Conservation (phyloP, 2,888 invertebrate genomes). For the Rutpela maculata region DNA sequence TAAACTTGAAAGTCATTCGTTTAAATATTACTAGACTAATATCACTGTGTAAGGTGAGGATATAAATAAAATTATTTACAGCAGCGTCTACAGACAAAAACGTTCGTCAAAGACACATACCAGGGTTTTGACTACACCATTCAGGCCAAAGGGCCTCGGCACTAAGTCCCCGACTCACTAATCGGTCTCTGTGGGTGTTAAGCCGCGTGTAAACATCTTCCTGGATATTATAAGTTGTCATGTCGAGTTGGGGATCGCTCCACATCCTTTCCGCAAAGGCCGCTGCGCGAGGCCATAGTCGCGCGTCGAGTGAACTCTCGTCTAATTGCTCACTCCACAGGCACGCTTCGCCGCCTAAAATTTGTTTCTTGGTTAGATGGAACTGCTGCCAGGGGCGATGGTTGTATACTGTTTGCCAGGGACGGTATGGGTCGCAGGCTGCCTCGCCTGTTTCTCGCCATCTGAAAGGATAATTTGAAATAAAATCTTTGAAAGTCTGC, state of each 20-base stretch:
- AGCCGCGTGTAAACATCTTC: constrained; percentile 82
- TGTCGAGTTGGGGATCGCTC: constrained; percentile 77
- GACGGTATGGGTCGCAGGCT: constrained; percentile 90
- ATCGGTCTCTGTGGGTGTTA: constrained; percentile 80
- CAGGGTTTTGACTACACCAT: constrained; percentile 86
- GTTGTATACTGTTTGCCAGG: constrained; percentile 91
- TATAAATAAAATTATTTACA: constrained; percentile 28
- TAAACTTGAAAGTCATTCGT: constrained; percentile 35
- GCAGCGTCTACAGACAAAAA: constrained; percentile 4
- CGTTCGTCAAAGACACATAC: constrained; percentile 79
- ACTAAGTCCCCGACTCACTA: constrained; percentile 79
- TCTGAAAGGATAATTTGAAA: constrained; percentile 67
- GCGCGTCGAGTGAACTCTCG: constrained; percentile 83
- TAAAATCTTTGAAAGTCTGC: not conserved
- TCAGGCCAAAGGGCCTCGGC: constrained; percentile 86
- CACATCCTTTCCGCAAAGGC: constrained; percentile 89
- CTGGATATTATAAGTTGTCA: constrained; percentile 73
- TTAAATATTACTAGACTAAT: constrained; percentile 58
- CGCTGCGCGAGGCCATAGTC: constrained; percentile 89
- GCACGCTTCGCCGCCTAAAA: constrained; percentile 87
- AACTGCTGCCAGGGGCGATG: constrained; percentile 85
- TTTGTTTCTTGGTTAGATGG: constrained; percentile 71
- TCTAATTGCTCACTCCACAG: constrained; percentile 91
- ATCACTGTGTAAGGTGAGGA: constrained; percentile 58
- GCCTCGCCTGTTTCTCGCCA: constrained; percentile 91